Evolutionary conservation across 2,888 invertebrate genomes (phyloP).

Genomic region (Chalcis sispes): DNA sequence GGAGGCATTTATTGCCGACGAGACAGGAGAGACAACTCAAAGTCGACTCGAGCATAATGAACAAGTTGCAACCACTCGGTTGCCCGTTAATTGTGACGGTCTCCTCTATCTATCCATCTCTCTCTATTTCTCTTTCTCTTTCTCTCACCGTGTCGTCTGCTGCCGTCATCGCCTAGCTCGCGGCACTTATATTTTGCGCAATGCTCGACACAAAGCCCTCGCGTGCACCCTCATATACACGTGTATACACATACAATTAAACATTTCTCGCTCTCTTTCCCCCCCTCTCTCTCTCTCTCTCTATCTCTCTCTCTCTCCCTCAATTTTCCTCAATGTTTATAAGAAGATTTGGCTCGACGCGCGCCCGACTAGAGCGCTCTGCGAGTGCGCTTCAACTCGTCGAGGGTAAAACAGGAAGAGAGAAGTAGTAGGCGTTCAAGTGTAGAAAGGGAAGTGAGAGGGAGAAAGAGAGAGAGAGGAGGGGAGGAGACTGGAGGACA

Average conservation of each 20-base stretch:
- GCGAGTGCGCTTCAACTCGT: conserved; percentile 31
- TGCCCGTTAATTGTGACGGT: conserved; percentile 66
- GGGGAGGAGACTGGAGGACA: conserved; percentile 7
- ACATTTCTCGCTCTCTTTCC: background rate
- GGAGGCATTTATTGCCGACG: conserved; percentile 48
- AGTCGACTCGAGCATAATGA: conserved; percentile 66
- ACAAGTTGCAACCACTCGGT: conserved; percentile 64
- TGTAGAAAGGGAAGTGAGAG: background rate
- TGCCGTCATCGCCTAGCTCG: conserved; percentile 18
- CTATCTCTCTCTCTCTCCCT: background rate
- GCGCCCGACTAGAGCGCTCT: conserved; percentile 31
- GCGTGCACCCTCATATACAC: background rate
- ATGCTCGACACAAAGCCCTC: background rate
- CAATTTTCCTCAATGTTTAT: conserved; percentile 38
- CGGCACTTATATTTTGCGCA: conserved; percentile 36
- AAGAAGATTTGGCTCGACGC: conserved; percentile 51
- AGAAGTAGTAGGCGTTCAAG: too few relatives aligned
- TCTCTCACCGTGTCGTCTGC: background rate
- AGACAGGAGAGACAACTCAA: conserved; percentile 57
- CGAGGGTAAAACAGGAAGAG: background rate
- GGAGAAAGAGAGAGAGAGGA: background rate
- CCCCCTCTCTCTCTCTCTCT: too few relatives aligned
- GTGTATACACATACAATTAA: background rate
- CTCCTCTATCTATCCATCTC: background rate
- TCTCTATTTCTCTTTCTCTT: background rate